These are phyloP conservation scores for Sebastes diploproa DNA, from an alignment of 2,797 vertebrate genomes.

Conservation along the genomic window DNA sequence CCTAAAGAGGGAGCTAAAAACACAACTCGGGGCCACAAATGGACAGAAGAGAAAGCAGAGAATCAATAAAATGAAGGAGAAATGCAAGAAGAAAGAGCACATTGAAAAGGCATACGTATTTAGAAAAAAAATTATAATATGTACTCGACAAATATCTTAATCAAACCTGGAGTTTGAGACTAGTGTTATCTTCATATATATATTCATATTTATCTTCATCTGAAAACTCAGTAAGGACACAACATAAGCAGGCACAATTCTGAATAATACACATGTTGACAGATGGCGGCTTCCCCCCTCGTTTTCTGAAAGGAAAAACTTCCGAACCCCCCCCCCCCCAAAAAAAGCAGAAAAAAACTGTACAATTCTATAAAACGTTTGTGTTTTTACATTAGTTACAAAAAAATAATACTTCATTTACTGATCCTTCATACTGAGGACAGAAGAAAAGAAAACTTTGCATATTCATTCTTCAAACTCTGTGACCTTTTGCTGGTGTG, in stretches of 20 bases:
- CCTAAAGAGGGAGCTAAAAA: conserved; percentile 46
- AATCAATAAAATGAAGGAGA: conserved; percentile 51
- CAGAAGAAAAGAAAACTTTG: conserved; percentile 70
- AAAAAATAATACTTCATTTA: conserved; percentile 97
- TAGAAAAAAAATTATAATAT: conserved; percentile 52
- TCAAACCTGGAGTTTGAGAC: conserved; percentile 81
- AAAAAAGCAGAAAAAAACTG: conserved; percentile 86
- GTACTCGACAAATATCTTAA: conserved; percentile 63
- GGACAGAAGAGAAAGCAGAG: conserved; percentile 32
- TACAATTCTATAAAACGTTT: conserved; percentile 99
- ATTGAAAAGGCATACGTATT: conserved; percentile 43
- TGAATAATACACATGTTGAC: conserved; percentile 76
- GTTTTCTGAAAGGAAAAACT: conserved; percentile 62
- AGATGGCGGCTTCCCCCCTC: conserved; percentile 67
- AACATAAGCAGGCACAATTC: conserved; percentile 74
- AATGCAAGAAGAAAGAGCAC: conserved; percentile 41
- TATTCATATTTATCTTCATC: conserved; percentile 79
- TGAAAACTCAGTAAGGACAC: conserved; percentile 76
- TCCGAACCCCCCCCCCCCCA: conserved; percentile 24
- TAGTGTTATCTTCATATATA: conserved; percentile 80
- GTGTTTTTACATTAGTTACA: conserved; percentile 99
- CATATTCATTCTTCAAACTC: conserved; percentile 88
- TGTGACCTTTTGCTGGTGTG: conserved; percentile 94
- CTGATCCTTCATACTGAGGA: conserved; percentile 94
- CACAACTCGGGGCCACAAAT: conserved; percentile 32